Conservation (phyloP, 2,797 vertebrate genomes). For the Trichosurus vulpecula region DNA sequence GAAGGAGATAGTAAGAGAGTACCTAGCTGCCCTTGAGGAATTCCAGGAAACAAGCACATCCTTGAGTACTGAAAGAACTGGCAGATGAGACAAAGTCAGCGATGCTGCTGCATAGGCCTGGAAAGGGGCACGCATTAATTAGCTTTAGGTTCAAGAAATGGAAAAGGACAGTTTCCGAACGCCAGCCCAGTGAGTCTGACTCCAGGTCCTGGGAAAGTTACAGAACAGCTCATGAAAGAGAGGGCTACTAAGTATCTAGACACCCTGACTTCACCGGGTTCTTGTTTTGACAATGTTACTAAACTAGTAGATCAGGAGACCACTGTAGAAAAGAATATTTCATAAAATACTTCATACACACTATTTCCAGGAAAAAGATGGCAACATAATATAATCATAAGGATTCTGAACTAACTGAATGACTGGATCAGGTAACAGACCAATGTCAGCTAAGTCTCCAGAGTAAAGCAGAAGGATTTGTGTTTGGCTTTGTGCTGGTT, state of each 20-base stretch:
- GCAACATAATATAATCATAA: background rate
- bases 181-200: background rate
- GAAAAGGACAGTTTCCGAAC: background rate
- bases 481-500: background rate
- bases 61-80: background rate
- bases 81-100: background rate
- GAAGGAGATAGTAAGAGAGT: background rate
- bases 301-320: background rate
- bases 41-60: background rate
- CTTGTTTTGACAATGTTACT: background rate
- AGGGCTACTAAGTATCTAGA: background rate
- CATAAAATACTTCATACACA: background rate
- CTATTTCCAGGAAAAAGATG: background rate
- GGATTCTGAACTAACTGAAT: background rate
- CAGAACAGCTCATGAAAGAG: background rate
- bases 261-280: background rate
- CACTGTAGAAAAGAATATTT: background rate
- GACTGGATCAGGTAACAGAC: background rate
- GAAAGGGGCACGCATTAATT: background rate
- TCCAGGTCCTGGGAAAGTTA: background rate
- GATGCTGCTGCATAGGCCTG: background rate
- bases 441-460: background rate
- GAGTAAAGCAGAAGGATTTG: background rate
- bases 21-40: background rate
- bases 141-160: background rate